These are phyloP conservation scores for Lycaon pictus DNA, from an alignment of 2,113 vertebrate species.

Conservation along the genomic window DNA sequence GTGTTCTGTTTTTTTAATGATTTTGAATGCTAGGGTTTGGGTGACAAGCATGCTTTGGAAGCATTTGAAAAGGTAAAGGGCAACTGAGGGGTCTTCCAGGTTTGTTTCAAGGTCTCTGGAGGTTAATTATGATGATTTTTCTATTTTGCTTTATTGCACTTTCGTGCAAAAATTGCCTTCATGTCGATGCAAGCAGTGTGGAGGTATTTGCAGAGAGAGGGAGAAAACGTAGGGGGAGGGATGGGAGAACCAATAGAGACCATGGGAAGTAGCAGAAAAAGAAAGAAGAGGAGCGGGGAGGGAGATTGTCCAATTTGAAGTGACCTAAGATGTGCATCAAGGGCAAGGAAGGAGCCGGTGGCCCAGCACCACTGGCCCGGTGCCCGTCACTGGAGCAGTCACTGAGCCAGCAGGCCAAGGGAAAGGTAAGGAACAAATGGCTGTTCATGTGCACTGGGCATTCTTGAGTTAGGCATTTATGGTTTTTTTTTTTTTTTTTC, in stretches of 20 bases:
- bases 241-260: background rate
- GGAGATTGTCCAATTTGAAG: background rate
- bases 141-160: background rate
- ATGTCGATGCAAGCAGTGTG: background rate
- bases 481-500: background rate
- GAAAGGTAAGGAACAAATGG: background rate
- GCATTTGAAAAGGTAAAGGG: conserved; percentile 56
- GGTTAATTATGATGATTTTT: conserved; percentile 57
- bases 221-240: background rate
- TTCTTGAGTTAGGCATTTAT: conserved; percentile 17
- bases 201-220: background rate
- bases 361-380: background rate
- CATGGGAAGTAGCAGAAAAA: background rate
- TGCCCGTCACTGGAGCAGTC: background rate
- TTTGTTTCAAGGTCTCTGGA: conserved; percentile 61
- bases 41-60: conserved; percentile 36
- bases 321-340: background rate
- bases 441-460: background rate
- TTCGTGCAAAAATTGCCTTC: background rate
- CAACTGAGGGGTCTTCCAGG: background rate
- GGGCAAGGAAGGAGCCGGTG: background rate
- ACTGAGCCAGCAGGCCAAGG: background rate
- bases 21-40: background rate
- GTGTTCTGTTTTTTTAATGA: conserved; percentile 42
- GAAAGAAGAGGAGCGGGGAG: background rate